Percentiles rank a stretch among this genome's conserved stretches.
phyloP scores from a whole-genome alignment of 23 tunicate genomes.

The Botrylloides violaceus region DNA sequence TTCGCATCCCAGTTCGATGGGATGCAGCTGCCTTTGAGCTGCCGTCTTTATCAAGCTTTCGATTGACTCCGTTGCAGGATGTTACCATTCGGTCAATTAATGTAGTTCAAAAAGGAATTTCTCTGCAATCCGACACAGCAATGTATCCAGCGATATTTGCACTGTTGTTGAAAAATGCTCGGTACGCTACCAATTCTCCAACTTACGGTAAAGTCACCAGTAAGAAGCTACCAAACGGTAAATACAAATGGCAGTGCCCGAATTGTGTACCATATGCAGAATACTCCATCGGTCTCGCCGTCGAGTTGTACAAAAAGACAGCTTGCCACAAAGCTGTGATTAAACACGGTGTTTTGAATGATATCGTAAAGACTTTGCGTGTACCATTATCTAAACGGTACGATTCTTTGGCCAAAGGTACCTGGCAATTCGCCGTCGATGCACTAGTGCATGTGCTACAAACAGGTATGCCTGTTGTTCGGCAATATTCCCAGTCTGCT shows the following conservation, averaged over 20 bases:
- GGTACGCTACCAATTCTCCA: conserved; percentile 64
- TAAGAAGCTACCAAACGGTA: conserved; percentile 37
- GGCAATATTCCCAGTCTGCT: conserved; percentile 79
- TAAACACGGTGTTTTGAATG: conserved; percentile 42
- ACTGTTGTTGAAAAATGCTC: conserved; percentile 42
- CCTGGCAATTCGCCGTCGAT: conserved; percentile 85
- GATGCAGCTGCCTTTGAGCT: conserved; percentile 70
- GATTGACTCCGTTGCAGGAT: conserved; percentile 12
- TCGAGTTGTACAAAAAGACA: conserved; percentile 75
- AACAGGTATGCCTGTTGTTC: conserved; percentile 80
- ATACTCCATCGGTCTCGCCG: conserved; percentile 59
- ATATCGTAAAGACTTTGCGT: conserved; percentile 42
- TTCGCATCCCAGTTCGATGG: conserved; percentile 68
- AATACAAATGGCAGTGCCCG: conserved; percentile 61
- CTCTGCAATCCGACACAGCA: conserved; percentile 57
- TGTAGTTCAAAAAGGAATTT: conserved; percentile 28
- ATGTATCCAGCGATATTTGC: conserved; percentile 85
- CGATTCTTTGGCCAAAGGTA: conserved; percentile 14
- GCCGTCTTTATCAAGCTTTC: conserved; percentile 10
- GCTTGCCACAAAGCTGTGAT: conserved; percentile 94
- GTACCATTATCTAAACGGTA: conserved; percentile 41
- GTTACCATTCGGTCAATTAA: conserved; percentile 8
- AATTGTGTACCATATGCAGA: conserved; percentile 77
- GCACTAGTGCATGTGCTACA: conserved; percentile 64
- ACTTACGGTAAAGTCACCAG: conserved; percentile 66